Percentiles rank a stretch among this genome's conserved stretches.
These are phyloP conservation scores for Eurytemora carolleeae DNA, from an alignment of 1,140 invertebrate species.

Conservation along the genomic window DNA sequence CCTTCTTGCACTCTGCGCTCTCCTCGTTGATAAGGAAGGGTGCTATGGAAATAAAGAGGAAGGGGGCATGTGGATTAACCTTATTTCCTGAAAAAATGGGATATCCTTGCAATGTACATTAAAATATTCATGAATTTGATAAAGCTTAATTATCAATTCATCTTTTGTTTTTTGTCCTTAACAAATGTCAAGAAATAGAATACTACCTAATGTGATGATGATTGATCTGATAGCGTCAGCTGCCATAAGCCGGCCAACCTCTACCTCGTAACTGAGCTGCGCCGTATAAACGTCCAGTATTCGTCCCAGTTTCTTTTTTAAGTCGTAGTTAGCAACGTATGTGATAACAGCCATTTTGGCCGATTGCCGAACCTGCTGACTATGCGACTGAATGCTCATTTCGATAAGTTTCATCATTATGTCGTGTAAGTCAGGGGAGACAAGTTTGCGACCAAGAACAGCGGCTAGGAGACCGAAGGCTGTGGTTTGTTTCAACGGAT, in stretches of 20 bases:
- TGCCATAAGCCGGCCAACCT: not conserved
- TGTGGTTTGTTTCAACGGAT: not conserved
- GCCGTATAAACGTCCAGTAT: not conserved
- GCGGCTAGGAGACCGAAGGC: not conserved
- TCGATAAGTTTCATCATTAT: not conserved
- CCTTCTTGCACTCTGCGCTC: not conserved
- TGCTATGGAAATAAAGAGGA: not conserved
- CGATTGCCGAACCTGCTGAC: not conserved
- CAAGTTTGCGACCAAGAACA: not conserved
- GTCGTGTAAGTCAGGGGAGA: not conserved
- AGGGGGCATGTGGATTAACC: not conserved
- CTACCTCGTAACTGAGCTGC: not conserved
- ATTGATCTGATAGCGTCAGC: no score
- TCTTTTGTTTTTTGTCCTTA: not conserved
- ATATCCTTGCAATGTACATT: not conserved
- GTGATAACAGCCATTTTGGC: not conserved
- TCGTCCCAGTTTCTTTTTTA: not conserved
- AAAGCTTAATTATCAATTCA: not conserved
- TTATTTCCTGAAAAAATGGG: not conserved
- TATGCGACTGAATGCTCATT: not conserved
- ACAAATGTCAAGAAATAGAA: not conserved
- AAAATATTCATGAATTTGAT: no score
- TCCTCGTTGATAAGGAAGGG: not conserved
- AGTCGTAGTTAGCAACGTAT: not conserved
- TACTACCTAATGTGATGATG: not conserved